Percentiles rank a stretch among this genome's conserved stretches.
These are phyloP conservation scores for Syngnathus floridae DNA, from an alignment of 2,113 vertebrate species.

Conservation along the genomic window DNA sequence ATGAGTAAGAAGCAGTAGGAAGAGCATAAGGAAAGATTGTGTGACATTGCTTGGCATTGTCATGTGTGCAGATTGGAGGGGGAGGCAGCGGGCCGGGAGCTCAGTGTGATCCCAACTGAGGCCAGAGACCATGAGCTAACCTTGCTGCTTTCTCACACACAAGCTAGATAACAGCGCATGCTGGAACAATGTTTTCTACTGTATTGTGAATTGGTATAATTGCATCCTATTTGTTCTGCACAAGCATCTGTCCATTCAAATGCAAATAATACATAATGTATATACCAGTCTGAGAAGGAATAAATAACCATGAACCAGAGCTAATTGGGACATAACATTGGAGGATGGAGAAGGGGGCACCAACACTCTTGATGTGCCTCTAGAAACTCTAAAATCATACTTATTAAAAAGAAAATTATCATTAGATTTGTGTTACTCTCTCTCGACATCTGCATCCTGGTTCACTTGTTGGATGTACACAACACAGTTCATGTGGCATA, in stretches of 20 bases:
- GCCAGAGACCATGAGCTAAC: slow-evolving; percentile 49
- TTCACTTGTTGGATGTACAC: too few relatives aligned
- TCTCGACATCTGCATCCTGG: too few relatives aligned
- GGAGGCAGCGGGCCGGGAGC: slow-evolving; percentile 43
- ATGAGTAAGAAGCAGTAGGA: not conserved
- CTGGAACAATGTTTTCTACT: not conserved
- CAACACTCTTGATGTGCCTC: not conserved
- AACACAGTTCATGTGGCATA: too few relatives aligned
- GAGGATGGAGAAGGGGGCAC: too few relatives aligned
- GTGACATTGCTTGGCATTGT: slow-evolving; percentile 41
- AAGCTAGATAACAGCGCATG: not conserved
- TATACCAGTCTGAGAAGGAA: not conserved
- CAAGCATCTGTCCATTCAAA: not conserved
- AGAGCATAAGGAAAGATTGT: slow-evolving; percentile 37
- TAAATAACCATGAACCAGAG: not conserved
- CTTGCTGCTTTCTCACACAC: slow-evolving; percentile 14
- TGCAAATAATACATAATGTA: not conserved
- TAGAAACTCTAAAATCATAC: too few relatives aligned
- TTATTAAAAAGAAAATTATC: too few relatives aligned
- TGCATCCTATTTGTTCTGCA: not conserved
- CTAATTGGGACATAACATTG: too few relatives aligned
- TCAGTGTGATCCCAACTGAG: slow-evolving; percentile 49
- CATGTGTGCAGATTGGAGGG: slow-evolving; percentile 53
- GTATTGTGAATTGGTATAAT: not conserved
- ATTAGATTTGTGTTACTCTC: too few relatives aligned